Evolutionary conservation across 2,113 vertebrate genomes (phyloP), one percentile per base, ranked within the genome.

Genomic region (Hucho hucho): DNA sequence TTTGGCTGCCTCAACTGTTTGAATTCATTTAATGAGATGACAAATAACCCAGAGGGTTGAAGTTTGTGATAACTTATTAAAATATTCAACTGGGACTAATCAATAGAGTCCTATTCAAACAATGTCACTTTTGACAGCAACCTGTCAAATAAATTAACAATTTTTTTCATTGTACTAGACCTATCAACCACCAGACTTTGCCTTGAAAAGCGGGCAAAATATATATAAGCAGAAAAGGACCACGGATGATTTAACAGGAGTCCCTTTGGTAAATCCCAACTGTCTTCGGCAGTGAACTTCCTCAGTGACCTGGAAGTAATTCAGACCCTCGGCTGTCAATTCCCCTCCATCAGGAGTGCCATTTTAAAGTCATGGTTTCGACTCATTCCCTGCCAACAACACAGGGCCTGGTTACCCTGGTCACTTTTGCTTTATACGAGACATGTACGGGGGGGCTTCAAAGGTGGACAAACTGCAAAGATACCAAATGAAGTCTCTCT

Each of bases 291-390:
- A 43, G 5, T 75, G 73, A 85, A 72, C 76, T 73, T 64, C 81
- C 78, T 76, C 76, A 74, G 47, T 69, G 81, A 84, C 78, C 72
- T 84, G 81, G 71, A 84, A 87, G 78, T 84, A 81, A 86, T 79
- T 80, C 28, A 66, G 37, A 69, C 79, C 83, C 81, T 78, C 47
- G 67, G 78, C 81, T 88, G 77, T 89, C 79, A 80, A 69, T 75
- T 81, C 16, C 1, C 16, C 71, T 81, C 77, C 26, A 69, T 70
- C 46, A 64, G 58, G 46, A 1, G 75, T 12, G 0, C 70, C 13
- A 6, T 78, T 81, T 59, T 65, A 75, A 43, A 43, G 37, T 43
- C 9, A 43, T 43, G 37, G 49, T 53, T 53, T 16, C 16, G 49
- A 18, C 16, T 53, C 49, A 43, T 43, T 43, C 58, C 5, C 58